Conservation (phyloP, 2,113 vertebrate genomes). For the Zosterops japonicus region DNA sequence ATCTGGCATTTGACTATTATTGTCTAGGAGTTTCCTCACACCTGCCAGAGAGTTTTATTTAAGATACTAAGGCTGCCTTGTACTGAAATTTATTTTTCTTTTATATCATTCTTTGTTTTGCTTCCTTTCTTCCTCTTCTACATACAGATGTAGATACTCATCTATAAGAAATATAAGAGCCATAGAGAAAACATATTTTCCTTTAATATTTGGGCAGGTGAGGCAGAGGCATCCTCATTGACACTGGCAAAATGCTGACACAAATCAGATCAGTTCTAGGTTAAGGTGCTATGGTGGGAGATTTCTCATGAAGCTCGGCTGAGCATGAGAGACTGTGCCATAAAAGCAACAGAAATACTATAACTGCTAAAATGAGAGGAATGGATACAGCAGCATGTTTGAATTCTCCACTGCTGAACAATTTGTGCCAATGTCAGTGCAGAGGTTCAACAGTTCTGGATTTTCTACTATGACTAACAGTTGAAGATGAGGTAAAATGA, state of each 20-base stretch:
- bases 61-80: background rate
- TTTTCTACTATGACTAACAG: background rate
- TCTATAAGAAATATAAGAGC: background rate
- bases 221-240: background rate
- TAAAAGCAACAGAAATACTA: background rate
- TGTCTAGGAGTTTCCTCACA: background rate
- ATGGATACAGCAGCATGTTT: background rate
- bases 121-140: background rate
- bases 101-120: background rate
- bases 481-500: background rate
- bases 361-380: background rate
- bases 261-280: background rate
- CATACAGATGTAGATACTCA: background rate
- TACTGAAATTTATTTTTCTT: background rate
- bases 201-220: background rate
- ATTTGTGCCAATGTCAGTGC: background rate
- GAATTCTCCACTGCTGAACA: background rate
- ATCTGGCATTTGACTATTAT: background rate
- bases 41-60: background rate
- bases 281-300: background rate
- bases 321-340: fast-evolving
- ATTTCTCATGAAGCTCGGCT: background rate
- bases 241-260: background rate
- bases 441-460: background rate
- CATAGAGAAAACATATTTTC: background rate